phyloP scores from a whole-genome alignment of 1,140 invertebrate genomes.

The Bactericera cockerelli region DNA sequence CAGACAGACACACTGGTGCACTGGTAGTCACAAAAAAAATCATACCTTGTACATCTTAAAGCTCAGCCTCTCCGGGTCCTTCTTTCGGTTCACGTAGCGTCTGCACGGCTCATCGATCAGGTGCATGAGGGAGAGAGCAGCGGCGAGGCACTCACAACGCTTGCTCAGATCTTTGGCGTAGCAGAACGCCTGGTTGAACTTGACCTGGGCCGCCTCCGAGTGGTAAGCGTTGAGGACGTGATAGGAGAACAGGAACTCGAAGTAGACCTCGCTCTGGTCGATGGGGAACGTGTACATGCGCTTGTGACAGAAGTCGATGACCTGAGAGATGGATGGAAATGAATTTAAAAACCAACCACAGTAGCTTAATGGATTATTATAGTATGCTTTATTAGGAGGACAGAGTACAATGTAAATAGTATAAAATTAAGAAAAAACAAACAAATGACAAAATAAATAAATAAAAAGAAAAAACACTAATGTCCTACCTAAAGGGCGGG shows the following conservation, averaged over 20 bases:
- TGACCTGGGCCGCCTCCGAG: constrained; percentile 1
- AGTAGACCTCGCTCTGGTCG: background rate
- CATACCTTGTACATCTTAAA: background rate
- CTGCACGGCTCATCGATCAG: background rate
- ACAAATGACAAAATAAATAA: no score
- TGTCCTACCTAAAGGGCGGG: no score
- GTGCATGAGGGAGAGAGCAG: background rate
- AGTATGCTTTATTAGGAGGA: no score
- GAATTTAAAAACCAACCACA: no score
- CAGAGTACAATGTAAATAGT: no score
- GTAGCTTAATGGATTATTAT: no score
- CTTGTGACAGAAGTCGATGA: background rate
- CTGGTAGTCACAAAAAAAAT: no score
- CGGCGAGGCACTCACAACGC: background rate
- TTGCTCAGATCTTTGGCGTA: background rate
- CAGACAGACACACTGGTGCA: no score
- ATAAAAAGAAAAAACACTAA: no score
- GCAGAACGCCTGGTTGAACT: background rate
- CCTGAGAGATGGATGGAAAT: no score
- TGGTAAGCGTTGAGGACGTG: constrained; percentile 1
- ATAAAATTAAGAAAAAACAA: no score
- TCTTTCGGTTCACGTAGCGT: constrained; percentile 1
- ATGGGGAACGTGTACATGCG: constrained; percentile 6
- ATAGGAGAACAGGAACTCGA: background rate
- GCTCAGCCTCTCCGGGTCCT: background rate